Conservation (phyloP, 1,140 invertebrate species). For the Heliothis subflexa region DNA sequence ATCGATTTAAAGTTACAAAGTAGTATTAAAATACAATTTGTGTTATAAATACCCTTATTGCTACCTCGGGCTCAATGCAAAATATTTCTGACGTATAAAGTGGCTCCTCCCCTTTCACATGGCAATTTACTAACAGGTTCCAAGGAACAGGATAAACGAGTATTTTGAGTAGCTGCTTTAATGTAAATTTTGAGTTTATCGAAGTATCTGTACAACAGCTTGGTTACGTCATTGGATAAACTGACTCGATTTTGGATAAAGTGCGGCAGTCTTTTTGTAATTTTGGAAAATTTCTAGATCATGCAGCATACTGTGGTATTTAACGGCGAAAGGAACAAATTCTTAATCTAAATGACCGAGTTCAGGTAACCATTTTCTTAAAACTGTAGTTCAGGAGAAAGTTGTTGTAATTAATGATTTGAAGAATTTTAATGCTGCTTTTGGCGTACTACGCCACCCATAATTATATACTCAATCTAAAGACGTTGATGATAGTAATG, state of each 20-base stretch:
- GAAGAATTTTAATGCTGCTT: too few species aligned
- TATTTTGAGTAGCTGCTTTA: constrained; percentile 7
- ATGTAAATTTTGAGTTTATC: constrained; percentile 14
- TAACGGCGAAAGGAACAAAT: too few species aligned
- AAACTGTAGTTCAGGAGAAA: too few species aligned
- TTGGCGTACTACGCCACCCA: too few species aligned
- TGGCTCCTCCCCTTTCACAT: background rate
- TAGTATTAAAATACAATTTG: too few species aligned
- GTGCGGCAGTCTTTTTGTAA: background rate
- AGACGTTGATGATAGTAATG: too few species aligned
- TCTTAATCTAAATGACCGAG: too few species aligned
- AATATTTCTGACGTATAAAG: background rate
- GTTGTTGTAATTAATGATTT: too few species aligned
- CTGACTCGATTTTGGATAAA: constrained; percentile 11
- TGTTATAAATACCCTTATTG: background rate
- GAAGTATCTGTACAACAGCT: background rate
- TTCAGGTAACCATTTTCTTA: too few species aligned
- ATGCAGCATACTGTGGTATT: background rate
- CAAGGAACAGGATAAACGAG: constrained; percentile 12
- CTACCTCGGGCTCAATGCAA: background rate
- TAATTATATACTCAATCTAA: too few species aligned
- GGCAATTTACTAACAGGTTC: constrained; percentile 15
- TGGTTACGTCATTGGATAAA: background rate
- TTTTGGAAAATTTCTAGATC: background rate
- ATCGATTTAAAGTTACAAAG: too few species aligned